Conservation (phyloP, 92 coral and sea anemone species). For the Palythoa caribaeorum region DNA sequence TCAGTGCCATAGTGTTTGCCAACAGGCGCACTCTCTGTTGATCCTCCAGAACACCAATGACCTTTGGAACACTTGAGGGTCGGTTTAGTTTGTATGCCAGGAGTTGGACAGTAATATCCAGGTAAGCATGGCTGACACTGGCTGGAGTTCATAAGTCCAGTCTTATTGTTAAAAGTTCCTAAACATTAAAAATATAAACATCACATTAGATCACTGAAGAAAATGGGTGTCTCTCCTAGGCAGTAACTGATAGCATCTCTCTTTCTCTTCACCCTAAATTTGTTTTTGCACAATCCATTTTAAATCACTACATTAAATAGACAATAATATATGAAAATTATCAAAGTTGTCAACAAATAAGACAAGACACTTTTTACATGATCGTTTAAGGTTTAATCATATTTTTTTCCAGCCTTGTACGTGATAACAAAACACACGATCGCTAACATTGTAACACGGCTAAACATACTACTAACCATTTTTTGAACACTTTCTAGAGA, state of each 20-base stretch:
- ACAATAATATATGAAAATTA: too few relatives aligned
- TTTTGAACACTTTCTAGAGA: too few relatives aligned
- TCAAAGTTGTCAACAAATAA: too few relatives aligned
- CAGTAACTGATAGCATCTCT: background rate
- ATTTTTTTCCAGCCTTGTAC: too few relatives aligned
- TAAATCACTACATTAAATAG: too few relatives aligned
- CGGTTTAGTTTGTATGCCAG: slow-evolving; percentile 71
- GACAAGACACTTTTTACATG: too few relatives aligned
- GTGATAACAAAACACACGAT: too few relatives aligned
- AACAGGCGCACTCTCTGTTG: slow-evolving; percentile 76
- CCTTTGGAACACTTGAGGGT: slow-evolving; percentile 82
- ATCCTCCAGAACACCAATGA: slow-evolving; percentile 92
- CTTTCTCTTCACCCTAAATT: background rate
- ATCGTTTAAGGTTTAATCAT: too few relatives aligned
- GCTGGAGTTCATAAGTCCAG: slow-evolving; percentile 75
- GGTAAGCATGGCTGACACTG: slow-evolving; percentile 91
- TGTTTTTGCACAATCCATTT: too few relatives aligned
- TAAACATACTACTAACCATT: too few relatives aligned
- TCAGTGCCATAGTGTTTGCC: slow-evolving; percentile 78
- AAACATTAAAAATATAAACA: background rate
- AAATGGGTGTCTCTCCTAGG: too few relatives aligned
- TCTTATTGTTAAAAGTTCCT: slow-evolving; percentile 87
- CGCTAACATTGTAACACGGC: too few relatives aligned
- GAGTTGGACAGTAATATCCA: slow-evolving; percentile 84
- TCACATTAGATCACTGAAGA: background rate